Evolutionary conservation across 1,140 invertebrate genomes (phyloP).

Genomic region (Batillaria attramentaria): DNA sequence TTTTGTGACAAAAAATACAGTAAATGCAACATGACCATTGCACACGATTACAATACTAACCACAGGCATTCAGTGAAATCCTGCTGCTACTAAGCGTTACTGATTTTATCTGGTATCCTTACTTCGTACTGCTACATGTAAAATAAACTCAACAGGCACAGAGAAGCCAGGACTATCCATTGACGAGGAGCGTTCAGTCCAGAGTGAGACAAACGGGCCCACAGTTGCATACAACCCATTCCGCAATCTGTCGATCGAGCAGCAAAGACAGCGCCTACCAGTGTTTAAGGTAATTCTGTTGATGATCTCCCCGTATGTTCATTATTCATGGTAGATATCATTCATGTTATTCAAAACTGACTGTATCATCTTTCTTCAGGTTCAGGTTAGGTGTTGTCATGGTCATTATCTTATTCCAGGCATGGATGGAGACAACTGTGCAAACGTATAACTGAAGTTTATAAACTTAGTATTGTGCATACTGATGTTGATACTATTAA

Average conservation of each 20-base stretch:
- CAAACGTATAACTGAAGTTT: too few species aligned
- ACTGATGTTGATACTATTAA: too few species aligned
- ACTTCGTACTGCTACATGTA: too few species aligned
- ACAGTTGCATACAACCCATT: conserved; percentile 76
- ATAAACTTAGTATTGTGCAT: too few species aligned
- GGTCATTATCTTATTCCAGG: too few species aligned
- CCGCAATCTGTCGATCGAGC: conserved; percentile 84
- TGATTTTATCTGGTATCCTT: too few species aligned
- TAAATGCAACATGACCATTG: background rate
- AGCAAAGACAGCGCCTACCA: conserved; percentile 86
- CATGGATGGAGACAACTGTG: too few species aligned
- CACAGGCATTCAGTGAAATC: too few species aligned
- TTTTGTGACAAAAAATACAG: background rate
- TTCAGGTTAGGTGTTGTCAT: background rate
- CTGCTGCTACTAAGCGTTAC: too few species aligned
- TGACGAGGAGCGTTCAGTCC: conserved; percentile 52
- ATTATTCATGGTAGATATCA: too few species aligned
- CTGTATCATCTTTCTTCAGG: background rate
- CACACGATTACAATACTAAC: background rate
- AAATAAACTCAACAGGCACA: conserved; percentile 51
- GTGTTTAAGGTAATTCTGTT: conserved; percentile 73
- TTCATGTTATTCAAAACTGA: background rate
- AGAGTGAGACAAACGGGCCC: conserved; percentile 39
- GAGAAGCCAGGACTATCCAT: conserved; percentile 50
- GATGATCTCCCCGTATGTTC: background rate